Percentiles rank a stretch among this genome's conserved stretches.
Evolutionary conservation across 2,888 invertebrate genomes (phyloP).

Genomic region (Crepidodera aurea): DNA sequence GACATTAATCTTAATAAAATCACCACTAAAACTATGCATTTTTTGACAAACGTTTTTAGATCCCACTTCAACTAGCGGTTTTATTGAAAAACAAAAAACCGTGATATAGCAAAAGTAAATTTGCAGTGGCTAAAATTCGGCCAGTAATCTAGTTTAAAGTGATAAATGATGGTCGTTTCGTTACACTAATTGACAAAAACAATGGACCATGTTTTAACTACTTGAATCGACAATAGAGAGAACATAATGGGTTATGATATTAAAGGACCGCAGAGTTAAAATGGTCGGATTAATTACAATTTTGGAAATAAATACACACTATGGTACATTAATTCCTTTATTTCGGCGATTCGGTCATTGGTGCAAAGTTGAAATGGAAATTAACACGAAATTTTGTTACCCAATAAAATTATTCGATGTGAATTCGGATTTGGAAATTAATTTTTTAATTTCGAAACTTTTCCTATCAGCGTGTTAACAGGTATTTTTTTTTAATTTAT

Average conservation of each 20-base stretch:
- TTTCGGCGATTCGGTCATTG: background rate
- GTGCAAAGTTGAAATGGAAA: background rate
- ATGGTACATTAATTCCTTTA: constrained; percentile 4
- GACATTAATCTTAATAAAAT: too few relatives aligned
- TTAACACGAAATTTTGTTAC: background rate
- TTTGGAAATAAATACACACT: constrained; percentile 13
- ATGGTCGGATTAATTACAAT: constrained; percentile 18
- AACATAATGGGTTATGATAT: constrained; percentile 13
- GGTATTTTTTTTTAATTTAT: too few relatives aligned
- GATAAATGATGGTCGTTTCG: constrained; percentile 18
- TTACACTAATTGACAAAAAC: constrained; percentile 26
- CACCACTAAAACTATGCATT: background rate
- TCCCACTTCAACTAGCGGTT: background rate
- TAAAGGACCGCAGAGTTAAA: constrained; percentile 14
- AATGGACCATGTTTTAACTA: constrained; percentile 25
- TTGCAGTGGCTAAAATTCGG: constrained; percentile 5
- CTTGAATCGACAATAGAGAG: constrained; percentile 21
- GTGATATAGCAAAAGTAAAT: constrained; percentile 8
- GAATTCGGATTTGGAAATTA: background rate
- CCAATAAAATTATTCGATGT: background rate
- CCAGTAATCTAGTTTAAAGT: constrained; percentile 11
- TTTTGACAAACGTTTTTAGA: background rate
- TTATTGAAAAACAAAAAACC: constrained; percentile 7
- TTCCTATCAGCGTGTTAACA: too few relatives aligned
- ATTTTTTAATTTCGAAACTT: too few relatives aligned